Base-by-base conservation (phyloP, 1,140 invertebrate genomes). In the Cheumatopsyche charites region DNA sequence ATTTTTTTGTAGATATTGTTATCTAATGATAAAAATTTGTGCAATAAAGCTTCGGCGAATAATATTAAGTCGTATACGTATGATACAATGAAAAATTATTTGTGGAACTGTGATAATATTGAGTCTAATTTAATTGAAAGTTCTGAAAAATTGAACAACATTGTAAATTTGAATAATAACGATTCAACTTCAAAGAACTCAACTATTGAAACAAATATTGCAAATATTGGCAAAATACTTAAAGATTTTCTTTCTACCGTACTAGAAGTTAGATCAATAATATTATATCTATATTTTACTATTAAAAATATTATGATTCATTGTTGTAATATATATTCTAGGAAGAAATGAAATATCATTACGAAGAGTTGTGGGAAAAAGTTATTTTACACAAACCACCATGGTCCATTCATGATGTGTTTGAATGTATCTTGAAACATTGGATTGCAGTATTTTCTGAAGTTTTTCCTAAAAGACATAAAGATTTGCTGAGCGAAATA, bases 1-100 rank as follows among this genome's bases (percentile, higher is more conserved):
- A 55, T 67, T 68, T 66, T 26, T 49, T 74, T 71, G 7, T 25
- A 74, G 73, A 41, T 71, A n/a, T 55, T 74, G 11, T 45, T 74
- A 29, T 66, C 73, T 17, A 68, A 74, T 71, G 73, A 74, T 41
- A 74, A 70, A 41, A 71, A 71, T 71, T 52, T 74, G n/a, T 71
- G 69, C 36, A 71, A 70, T 13, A 74, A 74, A 68, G 73, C 69
- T 5, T 26, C 41, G 23, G 70, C 67, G 6, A 74, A 71, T 61
- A 63, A 62, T 29, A 68, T 74, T 15, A 70, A 74, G 36, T 29
- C 25, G 45, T 65, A 47, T 19, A 68, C 69, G 7, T 58, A 74
- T 63, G 21, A 69, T 58, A 29, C 19, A 71, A 15, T 74, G 67
- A 58, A 25, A 5, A 9, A 9, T 21, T 49, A 67, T 23, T 67